Conservation (phyloP, 2,797 vertebrate genomes). For the Poecilia wingei region DNA sequence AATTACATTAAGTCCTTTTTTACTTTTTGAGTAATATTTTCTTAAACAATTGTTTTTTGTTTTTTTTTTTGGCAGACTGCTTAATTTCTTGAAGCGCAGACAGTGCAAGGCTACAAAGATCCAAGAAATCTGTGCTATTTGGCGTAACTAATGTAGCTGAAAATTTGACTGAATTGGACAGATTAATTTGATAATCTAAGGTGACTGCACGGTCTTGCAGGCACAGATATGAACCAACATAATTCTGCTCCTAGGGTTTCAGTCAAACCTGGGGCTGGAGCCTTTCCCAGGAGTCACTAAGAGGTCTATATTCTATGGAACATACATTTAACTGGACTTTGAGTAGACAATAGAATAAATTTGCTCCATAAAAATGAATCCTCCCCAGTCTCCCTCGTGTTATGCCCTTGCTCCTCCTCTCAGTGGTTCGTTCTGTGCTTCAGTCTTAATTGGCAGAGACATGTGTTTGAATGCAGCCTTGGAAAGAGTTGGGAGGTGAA, state of each 20-base stretch:
- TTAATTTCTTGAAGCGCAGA: background rate
- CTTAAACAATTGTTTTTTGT: background rate
- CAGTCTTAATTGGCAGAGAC: no score
- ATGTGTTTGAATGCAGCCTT: no score
- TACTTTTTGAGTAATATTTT: background rate
- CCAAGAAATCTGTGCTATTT: background rate
- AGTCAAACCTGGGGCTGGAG: background rate
- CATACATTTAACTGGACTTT: background rate
- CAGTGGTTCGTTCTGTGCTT: no score
- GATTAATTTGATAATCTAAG: background rate
- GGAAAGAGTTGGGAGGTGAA: no score
- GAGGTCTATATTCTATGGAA: background rate
- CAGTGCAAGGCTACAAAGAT: background rate
- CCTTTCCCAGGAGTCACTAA: background rate
- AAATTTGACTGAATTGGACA: background rate
- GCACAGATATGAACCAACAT: background rate
- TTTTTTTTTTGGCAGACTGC: background rate
- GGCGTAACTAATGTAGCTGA: background rate
- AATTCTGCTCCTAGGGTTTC: background rate
- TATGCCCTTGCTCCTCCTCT: no score
- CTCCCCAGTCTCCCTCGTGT: no score
- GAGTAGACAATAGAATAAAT: background rate
- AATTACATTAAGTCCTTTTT: background rate
- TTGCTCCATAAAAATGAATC: no score
- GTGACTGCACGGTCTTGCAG: background rate